phyloP scores from a whole-genome alignment of 2,888 invertebrate genomes.

The Andrena trimmerana region DNA sequence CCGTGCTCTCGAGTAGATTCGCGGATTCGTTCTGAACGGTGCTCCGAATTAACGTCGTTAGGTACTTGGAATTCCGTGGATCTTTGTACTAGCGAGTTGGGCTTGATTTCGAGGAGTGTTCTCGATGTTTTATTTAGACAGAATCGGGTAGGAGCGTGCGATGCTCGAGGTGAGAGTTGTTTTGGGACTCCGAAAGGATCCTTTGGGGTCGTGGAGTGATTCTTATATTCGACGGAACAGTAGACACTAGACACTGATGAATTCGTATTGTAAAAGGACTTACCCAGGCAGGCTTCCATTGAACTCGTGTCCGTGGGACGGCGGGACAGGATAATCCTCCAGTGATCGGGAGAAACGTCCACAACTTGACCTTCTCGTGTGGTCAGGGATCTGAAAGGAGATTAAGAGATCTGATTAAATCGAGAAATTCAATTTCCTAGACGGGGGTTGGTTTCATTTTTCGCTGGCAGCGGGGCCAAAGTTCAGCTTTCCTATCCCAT shows the following conservation, averaged over 20 bases:
- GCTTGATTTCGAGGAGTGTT: neutral
- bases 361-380: constrained; percentile 43
- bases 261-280: constrained; percentile 48
- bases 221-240: constrained; percentile 5
- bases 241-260: constrained; percentile 27
- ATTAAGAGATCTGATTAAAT: constrained; percentile 42
- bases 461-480: neutral
- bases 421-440: constrained; percentile 30
- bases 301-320: constrained; percentile 58
- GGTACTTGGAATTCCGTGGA: neutral
- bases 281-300: constrained; percentile 64
- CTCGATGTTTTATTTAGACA: no score
- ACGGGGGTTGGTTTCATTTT: neutral
- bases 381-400: constrained; percentile 46
- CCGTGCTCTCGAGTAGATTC: neutral
- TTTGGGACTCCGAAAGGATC: no score
- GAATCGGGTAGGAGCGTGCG: no score
- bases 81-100: neutral
- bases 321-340: constrained; percentile 60
- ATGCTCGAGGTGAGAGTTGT: no score
- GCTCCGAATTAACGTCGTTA: neutral
- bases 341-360: constrained; percentile 38
- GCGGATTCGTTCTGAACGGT: neutral
- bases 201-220: neutral
- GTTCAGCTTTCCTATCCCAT: no score